These are phyloP conservation scores for Scolopax mira DNA, from an alignment of 2,113 vertebrate species.

Conservation along the genomic window DNA sequence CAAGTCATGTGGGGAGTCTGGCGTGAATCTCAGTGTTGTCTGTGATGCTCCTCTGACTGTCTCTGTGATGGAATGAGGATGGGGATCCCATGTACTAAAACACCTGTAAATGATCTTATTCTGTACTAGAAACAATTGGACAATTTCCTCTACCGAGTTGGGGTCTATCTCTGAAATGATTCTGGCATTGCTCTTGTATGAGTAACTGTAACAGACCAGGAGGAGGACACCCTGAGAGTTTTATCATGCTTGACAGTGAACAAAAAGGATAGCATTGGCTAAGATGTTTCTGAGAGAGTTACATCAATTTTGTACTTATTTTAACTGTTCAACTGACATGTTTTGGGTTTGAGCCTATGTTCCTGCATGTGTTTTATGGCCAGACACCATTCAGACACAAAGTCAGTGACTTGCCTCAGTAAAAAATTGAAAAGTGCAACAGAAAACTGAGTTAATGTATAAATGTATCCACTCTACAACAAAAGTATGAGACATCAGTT, in stretches of 20 bases:
- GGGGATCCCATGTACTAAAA: not conserved
- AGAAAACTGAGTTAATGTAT: not conserved
- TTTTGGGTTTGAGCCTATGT: not conserved
- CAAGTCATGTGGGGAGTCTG: not conserved
- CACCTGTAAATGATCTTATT: not conserved
- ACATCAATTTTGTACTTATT: not conserved
- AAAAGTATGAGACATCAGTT: not conserved
- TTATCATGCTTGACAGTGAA: not conserved
- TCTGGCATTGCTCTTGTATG: fast-evolving
- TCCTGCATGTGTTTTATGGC: not conserved
- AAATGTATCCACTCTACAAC: not conserved
- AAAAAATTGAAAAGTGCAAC: not conserved
- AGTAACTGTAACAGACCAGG: not conserved
- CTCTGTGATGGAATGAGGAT: not conserved
- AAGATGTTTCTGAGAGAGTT: not conserved
- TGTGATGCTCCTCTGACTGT: not conserved
- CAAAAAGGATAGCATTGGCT: not conserved
- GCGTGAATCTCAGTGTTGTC: not conserved
- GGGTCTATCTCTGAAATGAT: not conserved
- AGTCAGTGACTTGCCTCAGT: not conserved
- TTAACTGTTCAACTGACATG: not conserved
- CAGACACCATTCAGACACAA: not conserved
- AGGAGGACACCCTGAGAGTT: not conserved
- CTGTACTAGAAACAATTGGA: not conserved
- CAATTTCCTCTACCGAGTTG: not conserved